phyloP scores from a whole-genome alignment of 2,113 vertebrate genomes.

The Callipepla californica region DNA sequence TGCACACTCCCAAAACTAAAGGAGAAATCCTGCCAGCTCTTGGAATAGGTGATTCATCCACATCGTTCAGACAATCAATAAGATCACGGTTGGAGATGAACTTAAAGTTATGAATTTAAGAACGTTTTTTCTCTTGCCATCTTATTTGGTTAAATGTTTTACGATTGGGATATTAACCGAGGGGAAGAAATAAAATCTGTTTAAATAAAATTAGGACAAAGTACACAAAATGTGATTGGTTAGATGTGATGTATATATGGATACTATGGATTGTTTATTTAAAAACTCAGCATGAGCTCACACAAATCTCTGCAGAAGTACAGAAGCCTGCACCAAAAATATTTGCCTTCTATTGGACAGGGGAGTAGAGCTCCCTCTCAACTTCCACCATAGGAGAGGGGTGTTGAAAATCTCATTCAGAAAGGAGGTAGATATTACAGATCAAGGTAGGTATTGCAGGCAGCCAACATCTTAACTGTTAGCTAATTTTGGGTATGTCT shows the following conservation, averaged over 20 bases:
- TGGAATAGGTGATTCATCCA: neutral
- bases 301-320: neutral
- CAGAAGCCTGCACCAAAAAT: neutral
- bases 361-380: neutral
- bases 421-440: neutral
- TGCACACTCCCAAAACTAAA: neutral
- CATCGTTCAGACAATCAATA: slow-evolving; percentile 2
- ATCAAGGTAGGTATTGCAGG: neutral
- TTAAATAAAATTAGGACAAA: slow-evolving; percentile 3
- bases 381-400: neutral
- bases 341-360: neutral
- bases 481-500: neutral
- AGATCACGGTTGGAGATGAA: slow-evolving; percentile 1
- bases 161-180: slow-evolving; percentile 1
- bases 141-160: slow-evolving; percentile 13
- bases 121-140: neutral
- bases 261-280: neutral
- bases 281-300: neutral
- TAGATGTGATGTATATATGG: neutral
- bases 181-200: neutral
- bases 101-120: slow-evolving; percentile 23
- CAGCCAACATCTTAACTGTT: neutral
- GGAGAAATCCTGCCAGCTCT: neutral
- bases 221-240: neutral
- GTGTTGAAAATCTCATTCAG: neutral